Base-by-base conservation (phyloP, 2,888 invertebrate genomes). In the Heliconius aoede region DNA sequence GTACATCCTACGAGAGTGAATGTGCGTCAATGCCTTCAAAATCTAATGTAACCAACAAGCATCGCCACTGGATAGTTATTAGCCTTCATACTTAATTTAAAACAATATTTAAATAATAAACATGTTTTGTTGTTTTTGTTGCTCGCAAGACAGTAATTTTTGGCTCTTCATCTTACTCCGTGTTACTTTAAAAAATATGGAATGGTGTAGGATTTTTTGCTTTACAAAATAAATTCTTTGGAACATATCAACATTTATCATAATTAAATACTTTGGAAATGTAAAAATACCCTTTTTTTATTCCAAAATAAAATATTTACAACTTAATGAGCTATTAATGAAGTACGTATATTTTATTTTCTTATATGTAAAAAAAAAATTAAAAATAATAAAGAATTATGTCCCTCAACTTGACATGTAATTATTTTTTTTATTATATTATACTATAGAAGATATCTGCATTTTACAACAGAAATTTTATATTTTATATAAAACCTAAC, bases 71-170 rank as follows among this genome's bases (percentile, higher is more conserved):
- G 64, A 36, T 32, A 36, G n/a, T 36, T 36, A 64, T 36, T 64
- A 64, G 36, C 64, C 36, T 64, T 64, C 64, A 24, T 64, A 64
- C 11, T 36, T 24, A 24, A 64, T 64, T 64, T 64, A 36, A 64
- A 64, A 64, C 24, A 36, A 36, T 64, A 36, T 24, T 32, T 36
- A 13, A 36, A 36, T 64, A 24, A 64, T 64, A 64, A 64, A 64
- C 36, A 64, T 64, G 64, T 64, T 64, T 64, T 64, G 64, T 64
- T 64, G 36, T 64, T 64, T 32, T 64, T 64, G 36, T 13, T 24
- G n/a, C 4, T 64, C 32, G 15, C 24, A 64, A 64, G 4, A 36
- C 36, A 64, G 5, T 13, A 11, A 24, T 13, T 64, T 64, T 36
- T 64, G 64, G 64, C 36, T 32, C 64, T 21, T n/a, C 24, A 2